Evolutionary conservation across 2,888 invertebrate genomes (phyloP), one percentile per base, ranked within the genome.

Genomic region (Spodoptera picta): DNA sequence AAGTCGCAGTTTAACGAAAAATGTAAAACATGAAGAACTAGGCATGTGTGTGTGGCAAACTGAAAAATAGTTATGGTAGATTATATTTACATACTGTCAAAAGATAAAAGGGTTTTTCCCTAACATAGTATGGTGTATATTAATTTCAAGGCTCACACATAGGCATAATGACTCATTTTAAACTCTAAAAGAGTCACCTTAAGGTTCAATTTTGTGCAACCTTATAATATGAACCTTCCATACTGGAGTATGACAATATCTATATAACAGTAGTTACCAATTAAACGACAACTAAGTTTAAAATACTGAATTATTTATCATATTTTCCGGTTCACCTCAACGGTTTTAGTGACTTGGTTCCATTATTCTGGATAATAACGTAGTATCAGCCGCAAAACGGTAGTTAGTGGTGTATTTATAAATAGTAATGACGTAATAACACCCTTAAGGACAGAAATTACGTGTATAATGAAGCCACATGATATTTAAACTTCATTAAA

Each of bases 131-230:
- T 47, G 27, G 12, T 9, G 5, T 9, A 27, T 10, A 45, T 54
- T 47, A 24, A 65, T 65, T 41, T 41, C 51, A 65, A 65, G 51
- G 27, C 42, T 36, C 3, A 14, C 46, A 42, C 4, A 24, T 3
- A 41, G 24, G 46, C 11, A 6, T 27, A 48, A 12, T 2, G 27
- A 47, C 12, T 1, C 0, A 6, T 24, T 6, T 48, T 4, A n/a
- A 43, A 36, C n/a, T 31, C 2, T 6, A 24, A 42, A 44, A 41
- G 58, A 56, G 47, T 24, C 27, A 65, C 42, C 31, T 51, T 47
- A 24, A 60, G 2, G 3, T 4, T n/a, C 10, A 27, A 60, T 51
- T 31, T 42, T 4, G 31, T 31, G 31, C 31, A 3, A 31, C 31
- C 4, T 6, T 6, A 6, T 4, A 6, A 31, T 31, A 31, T 31